A percentile compares a stretch with the other conserved stretches of the same genome.
These are phyloP conservation scores for Mesochorus sp. DNA, from an alignment of 2,888 invertebrate species.

Conservation along the genomic window DNA sequence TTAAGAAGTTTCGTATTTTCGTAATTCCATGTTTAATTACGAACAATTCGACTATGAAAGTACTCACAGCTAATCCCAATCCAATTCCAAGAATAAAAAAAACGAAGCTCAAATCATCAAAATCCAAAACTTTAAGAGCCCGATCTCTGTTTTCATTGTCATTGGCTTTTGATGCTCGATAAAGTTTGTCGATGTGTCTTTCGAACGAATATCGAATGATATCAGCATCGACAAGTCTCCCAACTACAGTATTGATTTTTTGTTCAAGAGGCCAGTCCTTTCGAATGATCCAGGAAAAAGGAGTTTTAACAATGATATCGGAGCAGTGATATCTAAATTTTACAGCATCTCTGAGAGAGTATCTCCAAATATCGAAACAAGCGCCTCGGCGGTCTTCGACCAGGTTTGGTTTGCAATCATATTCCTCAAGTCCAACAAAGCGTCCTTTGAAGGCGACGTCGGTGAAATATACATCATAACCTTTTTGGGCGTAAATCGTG, in stretches of 20 bases:
- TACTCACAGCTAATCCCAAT: background rate
- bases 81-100: slow-evolving; percentile 27
- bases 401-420: background rate
- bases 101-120: slow-evolving; percentile 11
- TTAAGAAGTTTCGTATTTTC: no score
- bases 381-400: background rate
- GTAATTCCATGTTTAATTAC: no score
- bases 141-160: background rate
- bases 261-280: slow-evolving; percentile 30
- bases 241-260: background rate
- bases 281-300: background rate
- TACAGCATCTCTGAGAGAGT: background rate
- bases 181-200: background rate
- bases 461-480: background rate
- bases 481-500: slow-evolving; percentile 2
- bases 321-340: background rate
- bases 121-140: background rate
- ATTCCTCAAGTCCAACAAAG: background rate
- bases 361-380: background rate
- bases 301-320: background rate
- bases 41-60: slow-evolving; percentile 19
- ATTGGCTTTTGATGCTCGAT: background rate
- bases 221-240: background rate
- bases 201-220: background rate
- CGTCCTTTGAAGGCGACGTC: background rate